phyloP scores from a whole-genome alignment of 2,113 vertebrate genomes.

The Pollimyrus isidori region DNA sequence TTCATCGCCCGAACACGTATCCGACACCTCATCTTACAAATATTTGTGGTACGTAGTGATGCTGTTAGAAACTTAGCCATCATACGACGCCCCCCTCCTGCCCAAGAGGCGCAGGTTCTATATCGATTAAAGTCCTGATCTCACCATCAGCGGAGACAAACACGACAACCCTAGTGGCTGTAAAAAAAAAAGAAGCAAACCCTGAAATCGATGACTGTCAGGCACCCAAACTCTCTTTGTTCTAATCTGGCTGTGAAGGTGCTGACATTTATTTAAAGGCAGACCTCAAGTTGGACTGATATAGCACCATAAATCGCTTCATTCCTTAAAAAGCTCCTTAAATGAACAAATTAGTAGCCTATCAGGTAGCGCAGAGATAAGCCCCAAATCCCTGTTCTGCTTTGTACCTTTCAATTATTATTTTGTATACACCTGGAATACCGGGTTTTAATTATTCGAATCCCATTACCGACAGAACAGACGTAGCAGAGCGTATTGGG shows the following conservation, averaged over 20 bases:
- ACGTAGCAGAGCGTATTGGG: background rate
- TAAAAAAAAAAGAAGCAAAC: background rate
- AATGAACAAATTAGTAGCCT: background rate
- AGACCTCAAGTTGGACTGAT: background rate
- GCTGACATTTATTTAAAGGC: background rate
- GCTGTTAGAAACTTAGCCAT: background rate
- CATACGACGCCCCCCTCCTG: background rate
- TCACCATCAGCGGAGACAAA: background rate
- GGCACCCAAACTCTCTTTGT: background rate
- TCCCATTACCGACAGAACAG: background rate
- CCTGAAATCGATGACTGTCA: background rate
- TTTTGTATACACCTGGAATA: background rate
- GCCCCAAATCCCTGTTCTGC: background rate
- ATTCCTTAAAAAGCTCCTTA: background rate
- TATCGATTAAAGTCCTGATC: background rate
- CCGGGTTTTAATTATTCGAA: background rate
- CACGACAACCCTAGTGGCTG: background rate
- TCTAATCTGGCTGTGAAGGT: background rate
- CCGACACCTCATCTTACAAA: background rate
- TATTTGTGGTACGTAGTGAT: background rate
- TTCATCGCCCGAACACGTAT: background rate
- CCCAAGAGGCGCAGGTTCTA: background rate
- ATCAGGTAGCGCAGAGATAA: background rate
- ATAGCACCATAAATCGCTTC: background rate
- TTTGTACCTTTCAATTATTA: background rate